Conservation (phyloP, 2,113 vertebrate species). For the Melanocharis versteri region DNA sequence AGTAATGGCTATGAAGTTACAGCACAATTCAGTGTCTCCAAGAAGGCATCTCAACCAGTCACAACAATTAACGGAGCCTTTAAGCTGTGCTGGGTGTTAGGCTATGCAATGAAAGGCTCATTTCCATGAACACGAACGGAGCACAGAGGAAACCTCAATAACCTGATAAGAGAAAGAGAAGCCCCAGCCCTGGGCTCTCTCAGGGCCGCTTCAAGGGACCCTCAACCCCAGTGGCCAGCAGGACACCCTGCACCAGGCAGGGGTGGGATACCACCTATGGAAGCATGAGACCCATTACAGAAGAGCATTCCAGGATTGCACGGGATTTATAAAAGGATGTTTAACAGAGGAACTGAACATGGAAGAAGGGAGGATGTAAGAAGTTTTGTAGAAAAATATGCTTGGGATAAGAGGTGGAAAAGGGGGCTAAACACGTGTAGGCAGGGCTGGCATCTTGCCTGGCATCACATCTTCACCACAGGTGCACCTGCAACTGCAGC, state of each 20-base stretch:
- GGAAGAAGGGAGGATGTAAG: not conserved
- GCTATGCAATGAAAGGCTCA: not conserved
- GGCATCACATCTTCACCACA: not conserved
- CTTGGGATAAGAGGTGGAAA: not conserved
- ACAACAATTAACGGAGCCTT: not conserved
- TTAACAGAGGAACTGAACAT: not conserved
- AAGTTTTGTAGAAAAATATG: not conserved
- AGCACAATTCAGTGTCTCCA: not conserved
- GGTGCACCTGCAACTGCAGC: not conserved
- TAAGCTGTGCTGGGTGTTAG: not conserved
- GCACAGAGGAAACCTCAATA: not conserved
- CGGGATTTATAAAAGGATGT: not conserved
- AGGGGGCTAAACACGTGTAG: fast-evolving
- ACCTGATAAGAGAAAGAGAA: not conserved
- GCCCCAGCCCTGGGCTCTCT: not conserved
- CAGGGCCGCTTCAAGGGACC: not conserved
- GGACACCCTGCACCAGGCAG: not conserved
- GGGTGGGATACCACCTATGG: not conserved
- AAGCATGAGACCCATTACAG: fast-evolving
- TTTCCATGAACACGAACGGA: not conserved
- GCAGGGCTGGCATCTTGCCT: not conserved
- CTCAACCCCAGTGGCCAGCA: not conserved
- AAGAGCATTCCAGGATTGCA: not conserved
- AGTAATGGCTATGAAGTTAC: not conserved
- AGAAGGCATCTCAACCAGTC: not conserved